Evolutionary conservation across 2,113 vertebrate species (phyloP).

Genomic region (Salvelinus namaycush): DNA sequence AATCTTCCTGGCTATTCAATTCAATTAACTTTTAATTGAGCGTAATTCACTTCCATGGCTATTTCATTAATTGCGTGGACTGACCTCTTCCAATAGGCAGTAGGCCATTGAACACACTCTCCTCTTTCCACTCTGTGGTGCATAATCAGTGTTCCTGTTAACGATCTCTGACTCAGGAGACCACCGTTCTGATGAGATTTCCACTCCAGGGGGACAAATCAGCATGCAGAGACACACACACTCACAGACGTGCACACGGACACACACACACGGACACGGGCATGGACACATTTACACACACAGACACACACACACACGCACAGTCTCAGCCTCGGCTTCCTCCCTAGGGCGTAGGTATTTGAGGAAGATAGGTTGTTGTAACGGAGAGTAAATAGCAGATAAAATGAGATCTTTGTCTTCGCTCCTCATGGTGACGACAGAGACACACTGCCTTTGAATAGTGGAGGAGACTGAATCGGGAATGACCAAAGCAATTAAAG

Average conservation of each 20-base stretch:
- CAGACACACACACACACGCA: not conserved
- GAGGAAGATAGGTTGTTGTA: constrained; percentile 1
- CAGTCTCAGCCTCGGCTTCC: not conserved
- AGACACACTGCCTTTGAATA: constrained; percentile 33
- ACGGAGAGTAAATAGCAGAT: constrained; percentile 39
- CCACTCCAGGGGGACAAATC: constrained; percentile 36
- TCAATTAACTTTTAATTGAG: constrained; percentile 72
- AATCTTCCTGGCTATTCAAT: constrained; percentile 44
- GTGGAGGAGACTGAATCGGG: not conserved
- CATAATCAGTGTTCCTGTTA: constrained; percentile 61
- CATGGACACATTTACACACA: not conserved
- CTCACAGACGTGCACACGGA: constrained; percentile 1
- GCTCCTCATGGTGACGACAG: constrained; percentile 35
- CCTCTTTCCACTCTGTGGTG: constrained; percentile 10
- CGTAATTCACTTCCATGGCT: constrained; percentile 67
- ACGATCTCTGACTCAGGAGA: constrained; percentile 57
- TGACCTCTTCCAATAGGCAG: constrained; percentile 52
- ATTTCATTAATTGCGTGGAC: constrained; percentile 69
- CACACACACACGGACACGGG: not conserved
- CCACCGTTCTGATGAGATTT: constrained; percentile 61
- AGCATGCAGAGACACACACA: constrained; percentile 20
- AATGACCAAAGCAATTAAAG: constrained; percentile 49
- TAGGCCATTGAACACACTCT: constrained; percentile 50
- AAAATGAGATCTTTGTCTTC: constrained; percentile 36
- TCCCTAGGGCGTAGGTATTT: constrained; percentile 6